Percentiles rank a stretch among this genome's conserved stretches.
Conservation (phyloP, 2,888 invertebrate genomes). For the Catocala fraxini region DNA sequence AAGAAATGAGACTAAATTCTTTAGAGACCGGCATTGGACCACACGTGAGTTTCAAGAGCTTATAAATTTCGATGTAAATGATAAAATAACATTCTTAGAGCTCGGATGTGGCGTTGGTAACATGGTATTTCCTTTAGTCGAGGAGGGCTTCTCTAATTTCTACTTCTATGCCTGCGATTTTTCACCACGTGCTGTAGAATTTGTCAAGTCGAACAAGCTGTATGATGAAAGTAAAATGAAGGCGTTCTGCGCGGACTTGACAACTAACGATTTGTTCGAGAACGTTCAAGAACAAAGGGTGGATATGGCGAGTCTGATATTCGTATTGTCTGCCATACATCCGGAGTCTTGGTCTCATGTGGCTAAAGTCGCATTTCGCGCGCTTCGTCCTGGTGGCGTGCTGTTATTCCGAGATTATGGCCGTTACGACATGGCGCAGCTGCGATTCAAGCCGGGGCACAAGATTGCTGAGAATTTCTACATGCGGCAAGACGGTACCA, state of each 20-base stretch:
- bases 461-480: slow-evolving; percentile 98
- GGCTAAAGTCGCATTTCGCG: slow-evolving; percentile 88
- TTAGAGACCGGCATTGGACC: slow-evolving; percentile 99
- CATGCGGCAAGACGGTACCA: slow-evolving; percentile 98
- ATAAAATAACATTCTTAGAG: slow-evolving; percentile 91
- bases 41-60: slow-evolving; percentile 97
- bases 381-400: slow-evolving; percentile 92
- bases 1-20: slow-evolving; percentile 96
- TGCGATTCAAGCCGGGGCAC: slow-evolving; percentile 96
- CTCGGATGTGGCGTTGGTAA: slow-evolving; percentile 99
- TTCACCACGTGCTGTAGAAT: slow-evolving; percentile 95
- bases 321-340: slow-evolving; percentile 98
- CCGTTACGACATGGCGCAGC: slow-evolving; percentile 97
- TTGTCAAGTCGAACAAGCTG: slow-evolving; percentile 91
- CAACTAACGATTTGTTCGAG: slow-evolving; percentile 89
- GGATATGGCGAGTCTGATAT: slow-evolving; percentile 96
- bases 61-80: slow-evolving; percentile 83
- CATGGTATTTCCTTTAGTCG: slow-evolving; percentile 96
- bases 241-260: slow-evolving; percentile 95
- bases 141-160: slow-evolving; percentile 90
- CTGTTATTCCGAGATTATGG: slow-evolving; percentile 98
- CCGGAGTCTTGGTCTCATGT: slow-evolving; percentile 92
- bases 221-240: slow-evolving; percentile 90
- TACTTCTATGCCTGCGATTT: slow-evolving; percentile 97
- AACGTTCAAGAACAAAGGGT: slow-evolving; percentile 84